Base-by-base conservation (phyloP, 35 echinoderm and acorn worm species). In the Strongylocentrotus purpuratus region DNA sequence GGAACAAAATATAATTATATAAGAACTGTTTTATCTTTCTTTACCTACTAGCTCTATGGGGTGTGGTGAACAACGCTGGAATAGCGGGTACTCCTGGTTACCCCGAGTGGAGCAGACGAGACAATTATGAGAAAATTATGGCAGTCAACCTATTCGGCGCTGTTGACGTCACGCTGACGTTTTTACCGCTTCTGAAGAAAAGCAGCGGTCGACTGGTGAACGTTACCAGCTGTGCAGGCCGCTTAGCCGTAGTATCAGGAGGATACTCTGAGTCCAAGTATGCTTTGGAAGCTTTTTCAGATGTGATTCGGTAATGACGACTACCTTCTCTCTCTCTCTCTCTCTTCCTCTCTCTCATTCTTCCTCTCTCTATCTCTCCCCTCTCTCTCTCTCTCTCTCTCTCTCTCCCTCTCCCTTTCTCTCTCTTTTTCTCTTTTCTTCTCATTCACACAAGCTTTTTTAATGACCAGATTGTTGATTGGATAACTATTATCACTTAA, bases 1-100 rank as follows among this genome's bases (percentile, higher is more conserved):
- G 35, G 35, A 41, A 41, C 35, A 41, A 41, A 41, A 41, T n/a
- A n/a, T n/a, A n/a, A n/a, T n/a, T n/a, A n/a, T 59, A 55, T 55
- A 59, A 14, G 52, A 17, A 59, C 4, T 59, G 1, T 59, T 20
- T 35, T 87, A 3, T 33, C 28, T 35, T 10, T 33, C 3, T 33
- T 88, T 46, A 88, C 28, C 45, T 88, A 46, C 7, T 92, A 99
- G 98, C 96, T 86, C 87, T 99, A 28, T 99, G 98, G 98, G 98
- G 98, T 31, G 52, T 99, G 33, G 95, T 99, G 47, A 99, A 99
- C 94, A 99, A 99, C 92, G 98, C 98, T 35, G 98, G 98, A 32
- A 94, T 97, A 33, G 88, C 31, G 78, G 85, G 33, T 45, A 90
- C 88, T 31, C 33, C 31, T 48, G 98, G 94, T 35, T 88, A 95